Base-by-base conservation (phyloP, 2,888 invertebrate genomes). In the Aquatica leii region DNA sequence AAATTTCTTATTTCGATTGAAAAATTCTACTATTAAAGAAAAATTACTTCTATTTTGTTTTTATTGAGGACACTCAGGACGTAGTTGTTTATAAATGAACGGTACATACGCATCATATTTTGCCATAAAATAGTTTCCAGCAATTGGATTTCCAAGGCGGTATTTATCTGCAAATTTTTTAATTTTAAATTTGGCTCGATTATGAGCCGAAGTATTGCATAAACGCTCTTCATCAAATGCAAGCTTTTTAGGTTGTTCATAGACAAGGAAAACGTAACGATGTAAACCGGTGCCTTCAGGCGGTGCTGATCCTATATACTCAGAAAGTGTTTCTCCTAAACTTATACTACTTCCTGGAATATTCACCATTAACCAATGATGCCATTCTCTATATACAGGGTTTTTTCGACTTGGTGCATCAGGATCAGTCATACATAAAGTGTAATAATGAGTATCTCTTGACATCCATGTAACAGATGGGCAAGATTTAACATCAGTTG, bases 331-430 rank as follows among this genome's bases (percentile, higher is more conserved):
- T 76, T 90, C 89, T 20, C 91, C 90, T 70, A 85, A 84, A 9
- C 76, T 75, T 5, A 79, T 74, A 67, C 90, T 85, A 65, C 82
- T 82, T 14, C 88, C 90, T 2, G 87, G 87, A 73, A 93, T 89
- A 74, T 93, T 93, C 15, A 86, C 90, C 9, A 93, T 86, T 2
- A 91, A 80, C 92, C 92, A 93, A 77, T 93, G 92, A 72, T 90
- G 89, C 88, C 90, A 91, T 81, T 93, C 91, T 11, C 90, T 83
- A 71, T 86, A 87, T 71, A 86, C 89, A 0, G 91, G 91, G 53
- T 85, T 85, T 67, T 84, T 82, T 20, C 91, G 84, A 71, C 88
- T 90, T 6, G 92, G 92, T 0, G 92, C 92, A 81, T 93, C 93
- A 0, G 92, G 92, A 80, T 93, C 92, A 0, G 76, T 81, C 85